Base-by-base conservation (phyloP, 92 coral and sea anemone species). In the Actinernus sp. region DNA sequence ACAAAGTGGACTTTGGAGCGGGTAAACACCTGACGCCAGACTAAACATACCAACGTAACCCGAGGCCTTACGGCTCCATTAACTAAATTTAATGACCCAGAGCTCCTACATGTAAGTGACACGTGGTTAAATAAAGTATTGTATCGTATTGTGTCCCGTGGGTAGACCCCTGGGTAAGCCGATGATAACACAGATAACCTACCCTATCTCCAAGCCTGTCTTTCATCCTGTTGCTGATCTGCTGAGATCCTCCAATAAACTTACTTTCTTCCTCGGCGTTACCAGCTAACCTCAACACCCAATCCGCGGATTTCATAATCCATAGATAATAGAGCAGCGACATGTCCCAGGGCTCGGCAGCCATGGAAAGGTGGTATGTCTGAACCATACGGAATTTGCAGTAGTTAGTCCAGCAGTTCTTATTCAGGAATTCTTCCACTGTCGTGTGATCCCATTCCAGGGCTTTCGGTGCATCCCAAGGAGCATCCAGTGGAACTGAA, bases 241-340 rank as follows among this genome's bases (percentile, higher is more conserved):
- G 97, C 38, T 94, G 98, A n/a, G 98, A 94, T 40, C 98, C 98
- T 24, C 98, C 98, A 13, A 84, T 64, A 53, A 94, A 94, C 55
- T 91, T 94, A 49, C 97, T 79, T 32, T 94, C 97, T 49, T 91
- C 94, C 0, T 92, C 98, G 6, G 97, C 98, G 58, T 87, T 76
- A 25, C 82, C 94, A 1, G 98, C 97, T 8, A 90, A 78, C 32
- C 98, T 65, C 5, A 63, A 40, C 4, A 94, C 79, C 3, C 98
- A 97, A 61, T 84, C 92, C 0, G 83, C 78, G 31, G 97, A 83
- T 68, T 74, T 78, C 26, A 94, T 78, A 51, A 87, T 91, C 98
- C 98, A 94, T 56, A 94, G 51, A 60, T 94, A 94, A 53, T 94
- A 94, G 61, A 94, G 63, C 74, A 94, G 57, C 2, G 98, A 94